Percentiles rank a stretch among this genome's conserved stretches.
Conservation (phyloP, 92 coral and sea anemone genomes). For the Palythoa grandis region DNA sequence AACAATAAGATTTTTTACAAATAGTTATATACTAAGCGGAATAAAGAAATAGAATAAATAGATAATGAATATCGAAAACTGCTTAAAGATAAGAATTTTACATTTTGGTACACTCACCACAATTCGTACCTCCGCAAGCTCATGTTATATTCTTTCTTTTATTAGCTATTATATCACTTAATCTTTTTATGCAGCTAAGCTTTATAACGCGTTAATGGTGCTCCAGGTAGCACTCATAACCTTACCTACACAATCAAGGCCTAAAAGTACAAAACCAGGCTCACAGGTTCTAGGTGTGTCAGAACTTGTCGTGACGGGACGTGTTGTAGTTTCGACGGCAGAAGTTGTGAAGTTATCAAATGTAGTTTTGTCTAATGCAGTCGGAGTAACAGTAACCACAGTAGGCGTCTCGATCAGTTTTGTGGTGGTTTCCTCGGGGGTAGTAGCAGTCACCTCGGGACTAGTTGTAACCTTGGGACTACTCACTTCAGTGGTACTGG, state of each 20-base stretch:
- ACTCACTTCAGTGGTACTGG: not conserved
- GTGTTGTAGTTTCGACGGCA: too few relatives aligned
- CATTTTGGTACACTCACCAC: too few relatives aligned
- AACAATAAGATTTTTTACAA: too few relatives aligned
- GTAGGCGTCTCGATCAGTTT: not conserved
- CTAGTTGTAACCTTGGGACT: not conserved
- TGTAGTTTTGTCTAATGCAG: not conserved
- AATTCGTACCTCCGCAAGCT: not conserved
- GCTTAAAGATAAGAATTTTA: too few relatives aligned
- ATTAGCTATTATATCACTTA: not conserved
- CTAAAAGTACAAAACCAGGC: conserved; percentile 4
- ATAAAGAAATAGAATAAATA: too few relatives aligned
- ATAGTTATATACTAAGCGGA: too few relatives aligned
- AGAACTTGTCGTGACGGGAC: not conserved
- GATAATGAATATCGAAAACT: too few relatives aligned
- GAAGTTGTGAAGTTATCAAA: too few relatives aligned
- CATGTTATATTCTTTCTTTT: not conserved
- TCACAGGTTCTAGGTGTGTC: not conserved
- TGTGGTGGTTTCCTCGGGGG: not conserved
- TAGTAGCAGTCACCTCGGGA: not conserved
- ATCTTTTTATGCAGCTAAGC: too few relatives aligned
- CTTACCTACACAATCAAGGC: conserved; percentile 23
- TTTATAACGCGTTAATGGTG: not conserved
- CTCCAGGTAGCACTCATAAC: not conserved
- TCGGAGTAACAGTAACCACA: not conserved